These are phyloP conservation scores for Syngnathus rostellatus DNA, from an alignment of 2,797 vertebrate species.

Conservation along the genomic window DNA sequence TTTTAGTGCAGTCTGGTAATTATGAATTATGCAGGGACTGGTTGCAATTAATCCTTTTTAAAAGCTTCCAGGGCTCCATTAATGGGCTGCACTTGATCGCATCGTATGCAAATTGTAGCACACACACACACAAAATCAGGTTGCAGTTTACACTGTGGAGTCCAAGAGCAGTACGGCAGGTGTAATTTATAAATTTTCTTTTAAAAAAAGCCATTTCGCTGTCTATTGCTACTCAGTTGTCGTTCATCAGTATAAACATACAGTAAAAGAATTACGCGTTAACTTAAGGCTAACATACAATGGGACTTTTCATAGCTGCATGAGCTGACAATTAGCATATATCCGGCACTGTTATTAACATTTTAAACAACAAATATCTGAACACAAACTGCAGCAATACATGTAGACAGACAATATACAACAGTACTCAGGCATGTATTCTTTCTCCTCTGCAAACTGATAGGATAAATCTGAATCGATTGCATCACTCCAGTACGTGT, in stretches of 20 bases:
- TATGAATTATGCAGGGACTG: background rate
- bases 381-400: background rate
- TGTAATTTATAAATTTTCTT: too few relatives aligned
- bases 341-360: too few relatives aligned
- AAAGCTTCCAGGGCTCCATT: background rate
- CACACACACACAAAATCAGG: background rate
- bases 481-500: too few relatives aligned
- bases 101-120: background rate
- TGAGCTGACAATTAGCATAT: background rate
- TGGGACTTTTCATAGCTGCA: too few relatives aligned
- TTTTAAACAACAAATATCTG: background rate
- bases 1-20: constrained; percentile 12
- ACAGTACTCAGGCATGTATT: background rate
- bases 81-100: background rate
- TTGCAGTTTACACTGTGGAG: too few relatives aligned
- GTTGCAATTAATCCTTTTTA: background rate
- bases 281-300: too few relatives aligned
- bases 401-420: background rate
- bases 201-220: too few relatives aligned
- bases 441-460: background rate
- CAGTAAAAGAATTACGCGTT: too few relatives aligned
- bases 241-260: too few relatives aligned
- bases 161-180: too few relatives aligned
- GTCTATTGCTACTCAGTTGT: too few relatives aligned
- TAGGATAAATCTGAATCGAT: too few relatives aligned